These are phyloP conservation scores for Catharus fuscescens DNA, from an alignment of 2,113 vertebrate genomes.

Conservation along the genomic window DNA sequence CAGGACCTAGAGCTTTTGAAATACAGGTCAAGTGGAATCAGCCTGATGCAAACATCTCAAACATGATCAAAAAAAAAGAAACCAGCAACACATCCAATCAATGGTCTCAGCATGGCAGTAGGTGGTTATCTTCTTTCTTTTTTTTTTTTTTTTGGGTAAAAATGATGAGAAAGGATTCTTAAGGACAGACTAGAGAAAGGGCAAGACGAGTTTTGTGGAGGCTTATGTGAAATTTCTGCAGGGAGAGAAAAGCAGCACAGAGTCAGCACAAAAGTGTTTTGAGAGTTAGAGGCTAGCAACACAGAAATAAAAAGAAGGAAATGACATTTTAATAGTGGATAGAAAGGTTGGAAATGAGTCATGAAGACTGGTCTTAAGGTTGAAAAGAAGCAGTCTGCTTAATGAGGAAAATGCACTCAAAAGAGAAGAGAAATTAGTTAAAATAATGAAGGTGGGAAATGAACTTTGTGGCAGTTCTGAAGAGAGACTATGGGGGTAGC, in stretches of 20 bases:
- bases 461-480: background rate
- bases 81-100: background rate
- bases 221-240: background rate
- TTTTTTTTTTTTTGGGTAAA: background rate
- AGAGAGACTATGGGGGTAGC: background rate
- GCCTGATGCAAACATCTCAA: background rate
- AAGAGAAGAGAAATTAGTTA: background rate
- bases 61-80: background rate
- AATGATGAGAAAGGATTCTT: background rate
- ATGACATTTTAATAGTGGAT: background rate
- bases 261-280: background rate
- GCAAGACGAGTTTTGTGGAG: background rate
- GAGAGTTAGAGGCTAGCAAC: background rate
- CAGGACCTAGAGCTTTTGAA: background rate
- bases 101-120: background rate
- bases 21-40: background rate
- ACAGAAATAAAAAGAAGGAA: background rate
- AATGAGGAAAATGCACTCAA: background rate
- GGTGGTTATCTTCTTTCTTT: background rate
- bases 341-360: conserved; percentile 35
- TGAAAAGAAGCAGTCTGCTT: background rate
- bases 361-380: background rate
- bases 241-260: background rate
- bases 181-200: background rate
- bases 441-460: background rate